Percentiles rank a stretch among this genome's conserved stretches.
These are phyloP conservation scores for Meloidogyne hapla DNA, from an alignment of 1,140 invertebrate species.

Conservation along the genomic window DNA sequence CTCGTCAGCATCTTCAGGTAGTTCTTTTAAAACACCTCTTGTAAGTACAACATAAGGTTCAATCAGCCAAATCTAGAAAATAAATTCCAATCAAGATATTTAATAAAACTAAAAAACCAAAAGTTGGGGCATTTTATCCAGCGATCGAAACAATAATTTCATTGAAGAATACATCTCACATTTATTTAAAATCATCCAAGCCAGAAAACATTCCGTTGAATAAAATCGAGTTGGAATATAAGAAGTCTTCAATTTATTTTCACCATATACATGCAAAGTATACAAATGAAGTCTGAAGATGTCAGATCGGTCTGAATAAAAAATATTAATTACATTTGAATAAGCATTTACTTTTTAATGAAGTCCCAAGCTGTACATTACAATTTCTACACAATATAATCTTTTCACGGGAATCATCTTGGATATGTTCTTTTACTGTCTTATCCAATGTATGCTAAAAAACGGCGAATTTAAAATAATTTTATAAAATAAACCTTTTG, in stretches of 20 bases:
- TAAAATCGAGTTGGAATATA: conserved; percentile 38
- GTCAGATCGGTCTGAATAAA: conserved; percentile 13
- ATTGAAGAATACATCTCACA: conserved; percentile 52
- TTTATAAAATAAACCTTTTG: conserved; percentile 17
- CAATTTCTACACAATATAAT: conserved; percentile 35
- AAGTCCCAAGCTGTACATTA: conserved; percentile 31
- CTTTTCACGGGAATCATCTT: background rate
- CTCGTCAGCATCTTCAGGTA: background rate
- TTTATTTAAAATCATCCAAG: conserved; percentile 48
- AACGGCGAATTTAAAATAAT: background rate
- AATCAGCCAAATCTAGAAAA: conserved; percentile 47
- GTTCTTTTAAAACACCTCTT: conserved; percentile 34
- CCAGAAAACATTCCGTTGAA: conserved; percentile 41
- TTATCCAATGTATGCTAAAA: conserved; percentile 5
- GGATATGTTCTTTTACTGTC: background rate
- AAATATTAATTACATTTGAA: no score
- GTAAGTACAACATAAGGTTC: conserved; percentile 54
- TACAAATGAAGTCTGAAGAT: conserved; percentile 29
- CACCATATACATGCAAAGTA: conserved; percentile 18
- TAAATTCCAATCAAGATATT: background rate
- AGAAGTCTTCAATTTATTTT: conserved; percentile 5
- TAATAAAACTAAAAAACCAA: conserved; percentile 33
- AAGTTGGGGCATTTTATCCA: conserved; percentile 48
- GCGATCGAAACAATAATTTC: conserved; percentile 49
- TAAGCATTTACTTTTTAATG: conserved; percentile 38